Evolutionary conservation across 2,888 invertebrate species (phyloP).

Genomic region (Thysanoteuthis rhombus): DNA sequence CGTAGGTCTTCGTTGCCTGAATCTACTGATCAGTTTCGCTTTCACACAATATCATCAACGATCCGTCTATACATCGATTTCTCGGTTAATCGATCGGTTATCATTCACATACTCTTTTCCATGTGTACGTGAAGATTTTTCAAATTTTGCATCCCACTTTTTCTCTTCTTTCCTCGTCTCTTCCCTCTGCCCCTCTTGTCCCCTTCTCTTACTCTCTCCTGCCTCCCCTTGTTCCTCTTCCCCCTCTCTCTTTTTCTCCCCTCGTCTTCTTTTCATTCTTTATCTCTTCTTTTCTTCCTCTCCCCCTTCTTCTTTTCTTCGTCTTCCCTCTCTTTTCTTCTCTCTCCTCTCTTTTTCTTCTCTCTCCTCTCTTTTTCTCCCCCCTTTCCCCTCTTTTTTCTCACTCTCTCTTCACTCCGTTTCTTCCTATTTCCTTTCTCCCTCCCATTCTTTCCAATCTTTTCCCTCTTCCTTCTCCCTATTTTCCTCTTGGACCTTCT

Average conservation of each 20-base stretch:
- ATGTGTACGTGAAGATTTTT: not conserved
- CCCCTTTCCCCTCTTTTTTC: no score
- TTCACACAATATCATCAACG: not conserved
- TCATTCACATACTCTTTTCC: not conserved
- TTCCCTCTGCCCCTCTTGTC: not conserved
- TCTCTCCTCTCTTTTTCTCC: no score
- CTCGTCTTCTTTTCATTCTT: not conserved
- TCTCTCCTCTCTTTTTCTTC: no score
- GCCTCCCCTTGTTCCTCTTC: not conserved
- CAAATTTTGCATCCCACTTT: not conserved
- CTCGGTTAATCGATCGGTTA: not conserved
- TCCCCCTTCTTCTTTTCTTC: no score
- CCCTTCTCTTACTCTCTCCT: not conserved
- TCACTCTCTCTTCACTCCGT: no score
- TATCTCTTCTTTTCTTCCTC: no score
- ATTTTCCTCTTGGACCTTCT: no score
- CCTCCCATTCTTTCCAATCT: no score
- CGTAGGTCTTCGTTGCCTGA: not conserved
- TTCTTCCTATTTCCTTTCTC: no score
- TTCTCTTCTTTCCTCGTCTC: not conserved
- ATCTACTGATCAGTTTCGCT: not conserved
- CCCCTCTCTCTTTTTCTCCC: not conserved
- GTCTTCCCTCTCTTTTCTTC: no score
- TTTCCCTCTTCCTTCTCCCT: no score
- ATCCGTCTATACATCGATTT: not conserved